These are phyloP conservation scores for Scylla paramamosain DNA, from an alignment of 1,140 invertebrate species.

Conservation along the genomic window DNA sequence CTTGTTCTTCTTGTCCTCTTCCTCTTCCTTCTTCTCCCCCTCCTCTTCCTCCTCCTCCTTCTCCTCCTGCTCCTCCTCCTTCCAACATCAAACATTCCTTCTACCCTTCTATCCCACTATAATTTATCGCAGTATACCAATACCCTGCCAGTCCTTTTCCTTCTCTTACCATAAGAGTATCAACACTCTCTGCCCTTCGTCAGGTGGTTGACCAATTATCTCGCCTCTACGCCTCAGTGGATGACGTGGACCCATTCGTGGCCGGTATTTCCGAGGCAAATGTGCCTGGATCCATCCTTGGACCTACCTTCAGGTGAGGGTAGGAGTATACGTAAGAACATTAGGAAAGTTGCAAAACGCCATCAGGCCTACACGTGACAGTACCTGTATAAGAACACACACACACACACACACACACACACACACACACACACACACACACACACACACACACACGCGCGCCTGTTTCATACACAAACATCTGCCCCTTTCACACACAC, in stretches of 20 bases:
- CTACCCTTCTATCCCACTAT: too few species aligned
- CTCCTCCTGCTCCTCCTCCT: background rate
- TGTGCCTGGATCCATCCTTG: conserved; percentile 85
- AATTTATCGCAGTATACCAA: too few species aligned
- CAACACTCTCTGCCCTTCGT: background rate
- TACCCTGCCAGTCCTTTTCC: background rate
- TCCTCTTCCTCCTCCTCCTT: background rate
- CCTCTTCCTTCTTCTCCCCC: background rate
- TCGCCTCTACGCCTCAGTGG: conserved; percentile 83
- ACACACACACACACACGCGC: too few species aligned
- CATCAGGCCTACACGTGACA: too few species aligned
- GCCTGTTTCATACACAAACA: too few species aligned
- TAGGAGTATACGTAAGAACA: background rate
- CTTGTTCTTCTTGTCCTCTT: background rate
- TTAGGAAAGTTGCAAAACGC: background rate
- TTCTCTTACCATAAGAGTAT: background rate
- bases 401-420: too few species aligned
- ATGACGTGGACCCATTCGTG: conserved; percentile 91
- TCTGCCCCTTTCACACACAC: too few species aligned
- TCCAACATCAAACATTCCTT: background rate
- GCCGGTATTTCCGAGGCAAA: conserved; percentile 88
- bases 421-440: too few species aligned
- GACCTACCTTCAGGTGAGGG: conserved; percentile 87
- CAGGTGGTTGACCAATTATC: conserved; percentile 56
- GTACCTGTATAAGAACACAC: too few species aligned